Evolutionary conservation across 1,140 invertebrate species (phyloP).

Genomic region (Drosophila mojavensis): DNA sequence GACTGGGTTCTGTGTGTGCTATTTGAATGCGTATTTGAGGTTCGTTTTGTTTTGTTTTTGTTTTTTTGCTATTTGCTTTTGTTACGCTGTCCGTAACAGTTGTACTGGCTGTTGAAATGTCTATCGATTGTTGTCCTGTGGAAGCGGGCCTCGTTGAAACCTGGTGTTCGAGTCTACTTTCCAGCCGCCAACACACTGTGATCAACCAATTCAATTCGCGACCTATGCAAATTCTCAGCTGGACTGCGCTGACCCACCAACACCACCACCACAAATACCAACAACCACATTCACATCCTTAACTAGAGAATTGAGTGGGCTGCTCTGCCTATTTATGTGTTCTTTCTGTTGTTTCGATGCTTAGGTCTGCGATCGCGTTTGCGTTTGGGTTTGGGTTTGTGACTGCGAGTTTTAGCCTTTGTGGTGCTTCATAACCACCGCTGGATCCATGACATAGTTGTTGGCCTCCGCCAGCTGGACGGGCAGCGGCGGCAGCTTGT

Average conservation of each 20-base stretch:
- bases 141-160: conserved; percentile 14
- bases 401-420: conserved; percentile 73
- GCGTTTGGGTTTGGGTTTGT: conserved; percentile 46
- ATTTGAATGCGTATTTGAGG: conserved; percentile 65
- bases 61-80: background rate
- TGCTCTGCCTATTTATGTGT: conserved; percentile 24
- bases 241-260: conserved; percentile 18
- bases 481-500: conserved; percentile 85
- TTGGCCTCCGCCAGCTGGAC: conserved; percentile 80
- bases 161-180: conserved; percentile 23
- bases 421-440: conserved; percentile 72
- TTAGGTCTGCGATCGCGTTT: conserved; percentile 48
- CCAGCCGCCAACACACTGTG: conserved; percentile 67
- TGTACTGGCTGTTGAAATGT: conserved; percentile 5
- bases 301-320: conserved; percentile 72
- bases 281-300: conserved; percentile 35
- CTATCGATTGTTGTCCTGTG: conserved; percentile 9
- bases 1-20: conserved; percentile 69
- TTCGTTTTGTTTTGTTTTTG: conserved; percentile 41
- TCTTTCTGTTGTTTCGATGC: conserved; percentile 1
- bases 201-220: conserved; percentile 46
- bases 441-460: conserved; percentile 83
- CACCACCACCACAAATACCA: conserved; percentile 9
- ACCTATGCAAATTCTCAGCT: conserved; percentile 63
- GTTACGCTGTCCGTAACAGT: background rate